These are phyloP conservation scores for Ophonus ardosiacus DNA, from an alignment of 2,888 invertebrate species.

Conservation along the genomic window DNA sequence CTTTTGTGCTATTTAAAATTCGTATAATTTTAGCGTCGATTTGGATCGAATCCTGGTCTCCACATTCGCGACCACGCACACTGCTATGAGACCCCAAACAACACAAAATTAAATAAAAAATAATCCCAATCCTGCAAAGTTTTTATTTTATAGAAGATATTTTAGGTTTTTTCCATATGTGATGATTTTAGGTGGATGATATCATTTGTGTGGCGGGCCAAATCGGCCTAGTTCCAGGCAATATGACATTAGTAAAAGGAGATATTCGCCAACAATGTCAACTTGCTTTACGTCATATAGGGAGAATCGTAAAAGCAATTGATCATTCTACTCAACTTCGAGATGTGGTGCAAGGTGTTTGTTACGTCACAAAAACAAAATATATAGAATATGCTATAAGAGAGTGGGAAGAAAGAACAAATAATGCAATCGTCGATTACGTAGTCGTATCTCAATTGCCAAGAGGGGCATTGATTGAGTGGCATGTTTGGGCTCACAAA, in stretches of 20 bases:
- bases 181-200: constrained; percentile 82
- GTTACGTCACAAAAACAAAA: constrained; percentile 87
- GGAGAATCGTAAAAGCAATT: constrained; percentile 88
- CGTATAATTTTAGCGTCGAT: too few species aligned
- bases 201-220: constrained; percentile 94
- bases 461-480: constrained; percentile 89
- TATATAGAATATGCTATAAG: constrained; percentile 86
- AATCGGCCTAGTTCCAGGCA: constrained; percentile 92
- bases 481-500: constrained; percentile 95
- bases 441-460: constrained; percentile 91
- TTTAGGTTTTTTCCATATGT: background rate
- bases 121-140: too few species aligned
- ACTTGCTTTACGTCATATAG: constrained; percentile 89
- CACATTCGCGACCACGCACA: too few species aligned
- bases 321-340: constrained; percentile 87
- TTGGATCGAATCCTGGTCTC: too few species aligned
- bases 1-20: too few species aligned
- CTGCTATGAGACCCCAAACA: too few species aligned
- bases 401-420: constrained; percentile 89
- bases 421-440: constrained; percentile 92
- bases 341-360: constrained; percentile 87
- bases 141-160: too few species aligned
- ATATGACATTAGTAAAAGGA: constrained; percentile 85
- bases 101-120: too few species aligned
- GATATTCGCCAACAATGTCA: constrained; percentile 90